Percentiles rank a stretch among this genome's conserved stretches.
Evolutionary conservation across 2,888 invertebrate species (phyloP).

Genomic region (Ypsolopha sequella): DNA sequence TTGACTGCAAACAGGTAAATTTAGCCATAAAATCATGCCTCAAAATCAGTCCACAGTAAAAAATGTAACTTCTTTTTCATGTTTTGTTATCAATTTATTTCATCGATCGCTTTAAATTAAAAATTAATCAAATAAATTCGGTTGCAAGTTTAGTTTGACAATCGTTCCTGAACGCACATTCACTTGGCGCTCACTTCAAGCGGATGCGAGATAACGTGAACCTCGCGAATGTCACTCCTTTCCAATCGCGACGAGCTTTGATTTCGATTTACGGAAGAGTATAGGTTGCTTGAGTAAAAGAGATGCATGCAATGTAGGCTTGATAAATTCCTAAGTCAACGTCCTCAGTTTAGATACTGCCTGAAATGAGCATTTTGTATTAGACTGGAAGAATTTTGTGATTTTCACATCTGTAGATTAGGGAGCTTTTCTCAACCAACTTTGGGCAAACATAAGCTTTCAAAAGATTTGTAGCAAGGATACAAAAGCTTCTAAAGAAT

Average conservation of each 20-base stretch:
- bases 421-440: too few relatives aligned
- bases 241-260: slow-evolving; percentile 66
- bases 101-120: too few relatives aligned
- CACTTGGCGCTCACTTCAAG: slow-evolving; percentile 40
- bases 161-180: slow-evolving; percentile 31
- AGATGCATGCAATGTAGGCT: slow-evolving; percentile 40
- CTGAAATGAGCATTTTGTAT: slow-evolving; percentile 24
- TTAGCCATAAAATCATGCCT: too few relatives aligned
- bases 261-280: slow-evolving; percentile 70
- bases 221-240: slow-evolving; percentile 42
- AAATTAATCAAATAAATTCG: too few relatives aligned
- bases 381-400: slow-evolving; percentile 1
- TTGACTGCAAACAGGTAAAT: too few relatives aligned
- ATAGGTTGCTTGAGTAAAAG: slow-evolving; percentile 12
- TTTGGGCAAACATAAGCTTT: neutral
- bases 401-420: neutral
- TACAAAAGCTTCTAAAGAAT: too few relatives aligned
- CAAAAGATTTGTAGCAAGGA: too few relatives aligned
- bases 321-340: slow-evolving; percentile 55
- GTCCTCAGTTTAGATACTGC: slow-evolving; percentile 58
- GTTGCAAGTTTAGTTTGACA: neutral
- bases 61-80: too few relatives aligned
- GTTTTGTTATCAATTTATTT: too few relatives aligned
- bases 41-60: too few relatives aligned
- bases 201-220: slow-evolving; percentile 11